These are phyloP conservation scores for Hepsetus odoe DNA, from an alignment of 2,113 vertebrate species.

Conservation along the genomic window DNA sequence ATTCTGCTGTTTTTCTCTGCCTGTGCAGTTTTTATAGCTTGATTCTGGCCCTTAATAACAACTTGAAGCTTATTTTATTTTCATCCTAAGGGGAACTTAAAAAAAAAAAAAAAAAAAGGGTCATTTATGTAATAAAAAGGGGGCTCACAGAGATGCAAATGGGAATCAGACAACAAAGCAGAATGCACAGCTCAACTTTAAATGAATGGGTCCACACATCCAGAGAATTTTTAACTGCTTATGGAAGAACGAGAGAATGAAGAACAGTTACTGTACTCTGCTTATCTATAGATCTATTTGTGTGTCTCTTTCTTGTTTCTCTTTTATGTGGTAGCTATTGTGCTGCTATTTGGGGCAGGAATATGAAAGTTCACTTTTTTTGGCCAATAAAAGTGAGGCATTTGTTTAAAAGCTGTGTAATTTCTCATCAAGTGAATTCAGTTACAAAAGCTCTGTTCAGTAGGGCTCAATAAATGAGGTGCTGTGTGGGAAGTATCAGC, in stretches of 20 bases:
- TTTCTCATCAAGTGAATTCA: slow-evolving; percentile 9
- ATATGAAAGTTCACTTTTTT: neutral
- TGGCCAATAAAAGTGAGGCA: neutral
- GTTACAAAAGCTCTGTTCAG: neutral
- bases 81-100: neutral
- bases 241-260: neutral
- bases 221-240: neutral
- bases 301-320: neutral
- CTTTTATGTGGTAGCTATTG: neutral
- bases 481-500: neutral
- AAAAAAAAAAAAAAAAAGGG: neutral
- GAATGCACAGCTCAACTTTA: neutral
- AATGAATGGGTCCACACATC: neutral
- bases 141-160: neutral
- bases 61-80: neutral
- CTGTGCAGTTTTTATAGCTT: neutral
- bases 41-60: neutral
- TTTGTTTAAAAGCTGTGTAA: neutral
- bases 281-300: neutral
- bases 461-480: neutral
- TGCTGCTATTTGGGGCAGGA: neutral
- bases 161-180: neutral
- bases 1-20: neutral
- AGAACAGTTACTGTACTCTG: neutral
- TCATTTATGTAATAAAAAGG: neutral